These are phyloP conservation scores for Oxystoma pomonae DNA, from an alignment of 2,888 invertebrate genomes.

Conservation along the genomic window DNA sequence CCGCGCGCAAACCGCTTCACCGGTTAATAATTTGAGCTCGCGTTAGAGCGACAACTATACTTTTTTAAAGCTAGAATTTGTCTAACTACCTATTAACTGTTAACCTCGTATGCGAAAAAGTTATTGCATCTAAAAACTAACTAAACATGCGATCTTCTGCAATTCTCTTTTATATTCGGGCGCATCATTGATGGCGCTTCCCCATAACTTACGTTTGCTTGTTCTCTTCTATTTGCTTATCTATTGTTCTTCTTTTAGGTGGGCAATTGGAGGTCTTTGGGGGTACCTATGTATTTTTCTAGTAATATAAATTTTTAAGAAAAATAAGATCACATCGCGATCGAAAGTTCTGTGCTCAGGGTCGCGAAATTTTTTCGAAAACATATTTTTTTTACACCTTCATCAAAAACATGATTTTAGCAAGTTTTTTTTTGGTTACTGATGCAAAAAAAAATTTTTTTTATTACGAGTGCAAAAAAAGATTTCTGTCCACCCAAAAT, in stretches of 20 bases:
- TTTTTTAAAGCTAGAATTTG: background rate
- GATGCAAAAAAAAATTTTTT: no score
- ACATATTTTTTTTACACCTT: no score
- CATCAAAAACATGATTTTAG: no score
- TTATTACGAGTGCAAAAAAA: no score
- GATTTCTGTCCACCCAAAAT: no score
- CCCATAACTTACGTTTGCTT: background rate
- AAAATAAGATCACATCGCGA: no score
- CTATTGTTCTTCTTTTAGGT: background rate
- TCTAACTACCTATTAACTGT: conserved; percentile 1
- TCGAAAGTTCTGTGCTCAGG: no score
- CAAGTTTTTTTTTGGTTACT: no score
- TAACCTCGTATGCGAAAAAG: background rate
- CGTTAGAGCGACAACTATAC: background rate
- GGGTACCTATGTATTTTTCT: no score
- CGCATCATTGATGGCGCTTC: conserved; percentile 4
- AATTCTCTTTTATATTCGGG: conserved; percentile 24
- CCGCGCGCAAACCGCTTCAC: background rate
- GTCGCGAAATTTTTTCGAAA: no score
- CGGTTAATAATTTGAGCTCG: background rate
- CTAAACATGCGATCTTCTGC: conserved; percentile 19
- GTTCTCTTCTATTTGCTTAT: background rate
- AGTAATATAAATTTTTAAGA: no score
- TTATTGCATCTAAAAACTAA: conserved; percentile 23
- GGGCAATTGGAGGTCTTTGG: background rate